Percentiles rank a stretch among this genome's conserved stretches.
phyloP scores from a whole-genome alignment of 2,888 invertebrate genomes.

The Pheosia gnoma region DNA sequence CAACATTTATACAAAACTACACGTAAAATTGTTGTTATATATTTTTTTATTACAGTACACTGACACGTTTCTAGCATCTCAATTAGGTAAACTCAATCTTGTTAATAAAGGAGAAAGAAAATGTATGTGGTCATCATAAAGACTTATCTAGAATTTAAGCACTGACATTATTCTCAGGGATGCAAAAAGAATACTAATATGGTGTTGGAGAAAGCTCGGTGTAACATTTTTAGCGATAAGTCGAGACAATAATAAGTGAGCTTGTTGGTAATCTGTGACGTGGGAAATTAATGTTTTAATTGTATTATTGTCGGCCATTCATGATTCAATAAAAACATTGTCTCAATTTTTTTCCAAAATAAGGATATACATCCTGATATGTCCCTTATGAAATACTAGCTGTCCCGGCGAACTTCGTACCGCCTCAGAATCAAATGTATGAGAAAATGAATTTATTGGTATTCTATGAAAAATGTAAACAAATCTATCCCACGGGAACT shows the following conservation, averaged over 20 bases:
- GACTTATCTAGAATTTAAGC: conserved; percentile 25
- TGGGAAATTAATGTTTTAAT: too few species aligned
- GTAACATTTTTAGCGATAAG: background rate
- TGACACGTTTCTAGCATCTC: conserved; percentile 22
- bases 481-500: too few species aligned
- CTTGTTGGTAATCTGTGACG: background rate
- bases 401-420: too few species aligned
- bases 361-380: too few species aligned
- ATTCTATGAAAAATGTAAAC: too few species aligned
- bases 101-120: conserved; percentile 27
- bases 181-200: conserved; percentile 27
- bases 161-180: conserved; percentile 26
- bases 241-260: too few species aligned
- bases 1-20: conserved; percentile 31
- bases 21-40: conserved; percentile 16
- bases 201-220: background rate
- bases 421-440: too few species aligned
- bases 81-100: conserved; percentile 28
- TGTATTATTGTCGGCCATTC: too few species aligned
- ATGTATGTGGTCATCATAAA: conserved; percentile 22
- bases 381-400: too few species aligned
- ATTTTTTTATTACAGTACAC: background rate
- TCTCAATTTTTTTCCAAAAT: too few species aligned
- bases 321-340: too few species aligned
- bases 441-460: too few species aligned